phyloP scores from a whole-genome alignment of 53 echinoderm and acorn worm genomes.

The Glandiceps talaboti region DNA sequence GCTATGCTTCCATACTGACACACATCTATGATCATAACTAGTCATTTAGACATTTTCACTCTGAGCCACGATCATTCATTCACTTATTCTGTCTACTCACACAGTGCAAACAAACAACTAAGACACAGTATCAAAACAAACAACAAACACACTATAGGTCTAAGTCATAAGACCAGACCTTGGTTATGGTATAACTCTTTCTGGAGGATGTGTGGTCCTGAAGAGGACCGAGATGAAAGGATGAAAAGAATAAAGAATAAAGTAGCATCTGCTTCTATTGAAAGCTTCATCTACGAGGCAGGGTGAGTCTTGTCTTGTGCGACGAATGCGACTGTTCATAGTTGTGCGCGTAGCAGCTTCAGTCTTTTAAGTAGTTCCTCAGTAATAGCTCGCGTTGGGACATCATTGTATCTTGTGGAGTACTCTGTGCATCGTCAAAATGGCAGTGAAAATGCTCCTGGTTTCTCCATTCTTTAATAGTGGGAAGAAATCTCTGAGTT shows the following conservation, averaged over 20 bases:
- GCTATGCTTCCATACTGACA: too few species aligned
- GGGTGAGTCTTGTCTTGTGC: too few species aligned
- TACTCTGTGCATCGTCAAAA: neutral
- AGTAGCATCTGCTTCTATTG: neutral
- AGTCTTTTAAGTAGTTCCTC: neutral
- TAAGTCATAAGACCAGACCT: neutral
- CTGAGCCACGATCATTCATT: too few species aligned
- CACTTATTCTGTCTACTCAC: too few species aligned
- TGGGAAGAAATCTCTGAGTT: too few species aligned
- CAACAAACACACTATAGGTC: too few species aligned
- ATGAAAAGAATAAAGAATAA: slow-evolving; percentile 27
- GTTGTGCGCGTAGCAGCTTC: neutral
- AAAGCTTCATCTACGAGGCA: too few species aligned
- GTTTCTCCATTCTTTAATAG: too few species aligned
- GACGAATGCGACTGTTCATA: neutral
- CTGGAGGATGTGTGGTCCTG: slow-evolving; percentile 66
- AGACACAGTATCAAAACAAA: too few species aligned
- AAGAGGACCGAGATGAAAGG: slow-evolving; percentile 46
- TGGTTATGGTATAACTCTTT: slow-evolving; percentile 16
- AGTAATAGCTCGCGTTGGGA: neutral
- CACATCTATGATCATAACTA: too few species aligned
- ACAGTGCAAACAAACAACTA: too few species aligned
- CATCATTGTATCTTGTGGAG: neutral
- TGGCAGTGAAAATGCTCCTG: neutral
- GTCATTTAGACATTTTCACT: too few species aligned